Evolutionary conservation across 1,140 invertebrate species (phyloP).

Genomic region (Drosophila fuyamai): DNA sequence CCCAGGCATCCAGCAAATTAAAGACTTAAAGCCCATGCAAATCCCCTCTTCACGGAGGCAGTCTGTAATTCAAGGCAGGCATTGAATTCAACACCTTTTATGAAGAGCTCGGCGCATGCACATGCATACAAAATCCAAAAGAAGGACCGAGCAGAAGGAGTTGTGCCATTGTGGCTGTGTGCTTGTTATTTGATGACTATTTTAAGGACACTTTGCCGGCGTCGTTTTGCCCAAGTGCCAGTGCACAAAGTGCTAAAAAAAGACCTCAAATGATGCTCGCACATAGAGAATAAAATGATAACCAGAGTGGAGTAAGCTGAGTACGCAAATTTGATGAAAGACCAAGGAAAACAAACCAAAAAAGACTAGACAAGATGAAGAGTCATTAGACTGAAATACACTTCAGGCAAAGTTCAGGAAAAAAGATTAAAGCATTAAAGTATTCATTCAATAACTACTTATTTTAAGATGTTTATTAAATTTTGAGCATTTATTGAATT

Average conservation of each 20-base stretch:
- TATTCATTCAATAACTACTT: no score
- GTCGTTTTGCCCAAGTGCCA: conserved; percentile 44
- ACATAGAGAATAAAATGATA: conserved; percentile 38
- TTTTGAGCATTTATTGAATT: no score
- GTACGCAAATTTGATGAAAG: conserved; percentile 53
- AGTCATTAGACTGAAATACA: neutral
- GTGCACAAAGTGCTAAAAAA: conserved; percentile 40
- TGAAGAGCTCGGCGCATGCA: conserved; percentile 42
- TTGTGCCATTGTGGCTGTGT: conserved; percentile 27
- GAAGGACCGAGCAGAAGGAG: conserved; percentile 1
- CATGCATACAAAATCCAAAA: conserved; percentile 58
- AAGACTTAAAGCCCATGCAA: conserved; percentile 71
- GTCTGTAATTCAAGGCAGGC: conserved; percentile 62
- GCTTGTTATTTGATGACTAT: conserved; percentile 79
- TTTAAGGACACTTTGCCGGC: conserved; percentile 66
- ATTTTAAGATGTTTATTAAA: no score
- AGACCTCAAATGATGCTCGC: conserved; percentile 15
- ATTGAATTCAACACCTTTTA: conserved; percentile 74
- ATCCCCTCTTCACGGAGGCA: conserved; percentile 6
- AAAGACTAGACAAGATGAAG: neutral
- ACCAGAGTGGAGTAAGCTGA: conserved; percentile 33
- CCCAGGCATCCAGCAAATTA: conserved; percentile 53
- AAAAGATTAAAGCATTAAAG: no score
- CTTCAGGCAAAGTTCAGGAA: neutral
- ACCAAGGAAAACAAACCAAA: conserved; percentile 1